Base-by-base conservation (phyloP, 2,888 invertebrate species). In the Argyra leucocephala region DNA sequence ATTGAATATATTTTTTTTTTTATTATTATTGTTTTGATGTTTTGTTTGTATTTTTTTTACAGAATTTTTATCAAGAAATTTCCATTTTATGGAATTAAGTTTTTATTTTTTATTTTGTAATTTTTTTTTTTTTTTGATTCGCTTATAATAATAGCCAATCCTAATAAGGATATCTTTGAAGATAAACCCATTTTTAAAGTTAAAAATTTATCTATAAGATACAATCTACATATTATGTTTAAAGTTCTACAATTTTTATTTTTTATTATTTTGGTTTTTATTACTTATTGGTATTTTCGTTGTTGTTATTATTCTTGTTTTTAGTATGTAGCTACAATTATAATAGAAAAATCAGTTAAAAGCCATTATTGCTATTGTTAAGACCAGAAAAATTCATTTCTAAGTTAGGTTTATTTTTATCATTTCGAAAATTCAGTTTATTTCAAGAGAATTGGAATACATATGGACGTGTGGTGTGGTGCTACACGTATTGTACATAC, bases 281-380 rank as follows among this genome's bases (percentile, higher is more conserved):
- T 37, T 37, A 10, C 12, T 15, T n/a, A n/a, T n/a, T n/a, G n/a
- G n/a, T 37, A 10, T 37, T 37, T 15, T 37, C 9, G 12, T 48
- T 48, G 15, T 10, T 31, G 48, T 48, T 15, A 18, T 15, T 48
- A 15, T 48, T 5, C 48, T 18, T 48, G 12, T 48, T 48, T n/a
- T n/a, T n/a, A n/a, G n/a, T n/a, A n/a, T n/a, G n/a, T n/a, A n/a
- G n/a, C n/a, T 18, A 31, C 31, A 12, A 31, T 31, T n/a, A 48
- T 48, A 48, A 48, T 48, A 48, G 48, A 18, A 48, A 48, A 48
- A 48, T 48, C 48, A 48, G 48, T 48, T 48, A 48, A 48, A 48
- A 48, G 4, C 48, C 48, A 48, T 48, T 48, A 48, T 48, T 48
- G 18, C 48, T 48, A 48, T 48, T 18, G 18, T 48, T 48, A n/a